Percentiles rank a stretch among this genome's conserved stretches.
Evolutionary conservation across 2,888 invertebrate genomes (phyloP).

Genomic region (Drosophila diplacantha): DNA sequence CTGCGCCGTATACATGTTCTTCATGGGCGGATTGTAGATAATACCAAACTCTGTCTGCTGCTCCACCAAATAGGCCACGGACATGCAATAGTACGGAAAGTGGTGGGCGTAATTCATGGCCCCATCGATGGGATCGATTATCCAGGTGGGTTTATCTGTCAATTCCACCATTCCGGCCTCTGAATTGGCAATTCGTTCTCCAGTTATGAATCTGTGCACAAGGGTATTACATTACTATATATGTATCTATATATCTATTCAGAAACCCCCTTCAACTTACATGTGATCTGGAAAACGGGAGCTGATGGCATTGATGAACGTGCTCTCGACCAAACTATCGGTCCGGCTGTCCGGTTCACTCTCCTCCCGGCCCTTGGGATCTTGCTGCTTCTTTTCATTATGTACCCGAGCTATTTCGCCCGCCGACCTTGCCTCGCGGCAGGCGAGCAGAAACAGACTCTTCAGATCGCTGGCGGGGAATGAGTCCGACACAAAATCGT

Average conservation of each 20-base stretch:
- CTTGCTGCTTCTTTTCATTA: conserved; percentile 21
- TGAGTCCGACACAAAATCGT: neutral
- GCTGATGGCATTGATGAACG: conserved; percentile 38
- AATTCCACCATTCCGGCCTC: conserved; percentile 32
- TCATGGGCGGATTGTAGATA: conserved; percentile 49
- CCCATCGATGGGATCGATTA: conserved; percentile 63
- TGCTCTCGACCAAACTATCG: conserved; percentile 46
- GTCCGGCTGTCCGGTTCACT: conserved; percentile 10
- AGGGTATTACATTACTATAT: neutral
- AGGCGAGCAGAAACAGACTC: conserved; percentile 37
- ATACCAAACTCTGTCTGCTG: conserved; percentile 47
- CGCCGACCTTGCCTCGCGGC: conserved; percentile 29
- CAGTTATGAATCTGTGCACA: conserved; percentile 48
- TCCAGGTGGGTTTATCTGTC: conserved; percentile 51
- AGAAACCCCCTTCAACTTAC: conserved; percentile 29
- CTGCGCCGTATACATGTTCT: conserved; percentile 48
- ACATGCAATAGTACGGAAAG: conserved; percentile 63
- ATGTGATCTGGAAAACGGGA: conserved; percentile 48
- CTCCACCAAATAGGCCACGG: conserved; percentile 50
- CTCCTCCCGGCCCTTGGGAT: conserved; percentile 30
- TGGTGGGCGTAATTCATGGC: conserved; percentile 56
- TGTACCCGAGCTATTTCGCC: conserved; percentile 37
- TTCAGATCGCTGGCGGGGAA: conserved; percentile 28
- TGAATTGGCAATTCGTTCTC: conserved; percentile 22
- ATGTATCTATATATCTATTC: neutral